These are phyloP conservation scores for Phaethornis superciliosus DNA, from an alignment of 2,113 vertebrate species.

Conservation along the genomic window DNA sequence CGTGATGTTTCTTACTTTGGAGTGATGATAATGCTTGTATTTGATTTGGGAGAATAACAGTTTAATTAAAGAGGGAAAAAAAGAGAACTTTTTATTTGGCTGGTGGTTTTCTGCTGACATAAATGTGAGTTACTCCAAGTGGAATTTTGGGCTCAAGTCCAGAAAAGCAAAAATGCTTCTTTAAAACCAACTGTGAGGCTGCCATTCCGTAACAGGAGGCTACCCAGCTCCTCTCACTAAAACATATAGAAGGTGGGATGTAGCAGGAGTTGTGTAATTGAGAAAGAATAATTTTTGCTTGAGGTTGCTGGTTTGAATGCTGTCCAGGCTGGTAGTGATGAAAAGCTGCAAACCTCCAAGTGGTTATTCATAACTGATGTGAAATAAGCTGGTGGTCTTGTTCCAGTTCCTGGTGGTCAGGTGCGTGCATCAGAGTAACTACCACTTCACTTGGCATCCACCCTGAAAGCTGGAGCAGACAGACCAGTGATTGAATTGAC, in stretches of 20 bases:
- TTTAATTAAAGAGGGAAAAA: neutral
- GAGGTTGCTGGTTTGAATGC: neutral
- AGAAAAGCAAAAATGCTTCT: neutral
- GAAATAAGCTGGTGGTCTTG: neutral
- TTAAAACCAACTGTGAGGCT: neutral
- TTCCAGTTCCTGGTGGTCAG: neutral
- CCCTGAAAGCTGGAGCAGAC: neutral
- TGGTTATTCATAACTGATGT: neutral
- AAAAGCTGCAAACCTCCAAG: neutral
- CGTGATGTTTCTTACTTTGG: neutral
- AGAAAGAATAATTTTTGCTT: neutral
- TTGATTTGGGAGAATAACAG: neutral
- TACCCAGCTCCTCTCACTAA: neutral
- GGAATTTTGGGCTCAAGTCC: slow-evolving; percentile 1
- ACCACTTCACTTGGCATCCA: neutral
- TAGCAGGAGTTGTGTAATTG: neutral
- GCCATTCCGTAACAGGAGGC: neutral
- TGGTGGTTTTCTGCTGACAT: neutral
- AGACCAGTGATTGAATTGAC: neutral
- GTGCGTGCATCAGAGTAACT: neutral
- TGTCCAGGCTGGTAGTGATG: neutral
- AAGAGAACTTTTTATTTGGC: neutral
- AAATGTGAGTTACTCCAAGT: neutral
- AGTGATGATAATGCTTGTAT: neutral
- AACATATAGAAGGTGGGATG: neutral